Evolutionary conservation across 2,888 invertebrate species (phyloP).

Genomic region (Amphiduros pacificus): DNA sequence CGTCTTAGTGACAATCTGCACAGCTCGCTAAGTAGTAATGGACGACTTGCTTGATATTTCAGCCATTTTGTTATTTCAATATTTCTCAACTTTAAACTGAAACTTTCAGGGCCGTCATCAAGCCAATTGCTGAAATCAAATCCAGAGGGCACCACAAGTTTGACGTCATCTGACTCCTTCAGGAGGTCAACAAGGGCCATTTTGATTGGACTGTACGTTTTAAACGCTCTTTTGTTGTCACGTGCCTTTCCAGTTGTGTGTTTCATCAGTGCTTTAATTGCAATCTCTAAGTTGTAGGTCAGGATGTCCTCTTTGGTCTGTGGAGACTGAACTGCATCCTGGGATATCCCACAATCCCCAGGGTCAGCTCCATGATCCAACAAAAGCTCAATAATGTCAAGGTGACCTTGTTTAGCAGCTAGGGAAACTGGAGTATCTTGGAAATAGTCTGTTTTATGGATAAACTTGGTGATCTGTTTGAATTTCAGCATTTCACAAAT

Average conservation of each 20-base stretch:
- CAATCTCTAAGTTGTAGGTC: too few relatives aligned
- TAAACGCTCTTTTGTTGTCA: conserved; percentile 11
- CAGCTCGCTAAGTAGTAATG: conserved; percentile 17
- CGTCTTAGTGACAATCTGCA: conserved; percentile 15
- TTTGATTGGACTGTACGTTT: conserved; percentile 23
- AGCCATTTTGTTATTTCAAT: conserved; percentile 20
- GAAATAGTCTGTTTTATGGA: conserved; percentile 12
- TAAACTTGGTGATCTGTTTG: neutral
- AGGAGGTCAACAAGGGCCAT: conserved; percentile 22
- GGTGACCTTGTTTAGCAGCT: neutral
- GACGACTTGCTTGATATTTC: conserved; percentile 11
- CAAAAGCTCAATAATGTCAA: neutral
- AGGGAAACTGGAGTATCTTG: conserved; percentile 11
- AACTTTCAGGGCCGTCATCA: conserved; percentile 21
- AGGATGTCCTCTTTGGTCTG: too few relatives aligned
- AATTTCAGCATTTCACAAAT: neutral
- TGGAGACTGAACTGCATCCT: too few relatives aligned
- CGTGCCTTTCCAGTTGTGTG: neutral
- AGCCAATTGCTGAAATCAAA: conserved; percentile 23
- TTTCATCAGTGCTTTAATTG: too few relatives aligned
- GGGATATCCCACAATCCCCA: too few relatives aligned
- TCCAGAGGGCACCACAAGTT: conserved; percentile 17
- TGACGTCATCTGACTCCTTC: conserved; percentile 3
- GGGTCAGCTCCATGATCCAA: neutral
- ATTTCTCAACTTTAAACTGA: conserved; percentile 20